Conservation (phyloP, 2,888 invertebrate genomes). For the Tipula lateralis region DNA sequence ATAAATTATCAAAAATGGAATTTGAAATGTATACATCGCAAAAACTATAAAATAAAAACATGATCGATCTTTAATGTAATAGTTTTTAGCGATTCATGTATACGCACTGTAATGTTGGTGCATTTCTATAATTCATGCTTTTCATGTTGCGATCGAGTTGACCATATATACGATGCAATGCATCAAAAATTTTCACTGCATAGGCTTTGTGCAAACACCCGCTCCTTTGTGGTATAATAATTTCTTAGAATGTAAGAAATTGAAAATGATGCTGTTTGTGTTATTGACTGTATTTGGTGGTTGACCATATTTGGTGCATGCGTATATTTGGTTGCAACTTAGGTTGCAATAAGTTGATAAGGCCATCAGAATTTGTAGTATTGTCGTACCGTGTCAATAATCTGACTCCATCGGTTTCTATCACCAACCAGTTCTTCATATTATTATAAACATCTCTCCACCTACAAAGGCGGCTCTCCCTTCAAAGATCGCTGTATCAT, state of each 20-base stretch:
- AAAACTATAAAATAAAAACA: not conserved
- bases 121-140: not conserved
- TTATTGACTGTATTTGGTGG: not conserved
- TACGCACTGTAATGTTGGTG: not conserved
- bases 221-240: conserved; percentile 11
- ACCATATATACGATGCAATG: not conserved
- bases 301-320: not conserved
- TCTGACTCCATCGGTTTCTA: no score
- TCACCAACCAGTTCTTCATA: no score
- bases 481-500: no score
- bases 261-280: not conserved
- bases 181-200: conserved; percentile 1
- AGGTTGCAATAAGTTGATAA: no score
- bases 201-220: not conserved
- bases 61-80: conserved; percentile 11
- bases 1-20: conserved; percentile 24
- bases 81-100: not conserved
- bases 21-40: not conserved
- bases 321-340: not conserved
- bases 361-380: no score
- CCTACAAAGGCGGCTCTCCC: no score
- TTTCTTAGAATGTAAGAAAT: not conserved
- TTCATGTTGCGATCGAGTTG: not conserved
- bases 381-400: no score
- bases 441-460: no score